phyloP scores from a whole-genome alignment of 2,888 invertebrate genomes.

The Tetragonisca angustula region DNA sequence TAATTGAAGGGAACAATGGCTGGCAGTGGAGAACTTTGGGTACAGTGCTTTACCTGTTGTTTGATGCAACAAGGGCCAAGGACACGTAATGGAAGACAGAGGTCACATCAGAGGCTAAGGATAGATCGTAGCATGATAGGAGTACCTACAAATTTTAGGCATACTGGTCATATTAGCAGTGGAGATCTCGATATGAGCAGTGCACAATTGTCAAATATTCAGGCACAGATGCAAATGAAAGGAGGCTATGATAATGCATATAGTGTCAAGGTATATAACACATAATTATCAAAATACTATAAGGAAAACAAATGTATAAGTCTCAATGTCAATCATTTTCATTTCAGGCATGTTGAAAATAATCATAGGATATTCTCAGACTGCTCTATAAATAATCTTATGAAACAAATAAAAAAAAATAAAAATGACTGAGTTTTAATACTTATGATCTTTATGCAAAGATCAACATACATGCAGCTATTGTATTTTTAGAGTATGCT shows the following conservation, averaged over 20 bases:
- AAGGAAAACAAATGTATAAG: not conserved
- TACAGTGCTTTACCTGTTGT: constrained; percentile 97
- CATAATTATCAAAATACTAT: not conserved
- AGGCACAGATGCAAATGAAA: constrained; percentile 98
- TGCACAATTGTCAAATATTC: constrained; percentile 93
- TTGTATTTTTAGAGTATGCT: constrained; percentile 6
- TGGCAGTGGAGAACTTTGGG: constrained; percentile 93
- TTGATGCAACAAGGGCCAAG: constrained; percentile 92
- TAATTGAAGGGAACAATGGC: constrained; percentile 84
- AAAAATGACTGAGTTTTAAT: constrained; percentile 47
- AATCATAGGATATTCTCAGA: constrained; percentile 18
- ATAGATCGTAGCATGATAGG: constrained; percentile 98
- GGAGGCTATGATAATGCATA: constrained; percentile 94
- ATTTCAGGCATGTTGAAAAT: constrained; percentile 59
- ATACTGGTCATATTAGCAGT: constrained; percentile 96
- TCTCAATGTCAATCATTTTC: not conserved
- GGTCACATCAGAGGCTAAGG: constrained; percentile 87
- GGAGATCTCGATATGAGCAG: constrained; percentile 94
- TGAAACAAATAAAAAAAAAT: constrained; percentile 17
- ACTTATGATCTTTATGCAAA: constrained; percentile 24
- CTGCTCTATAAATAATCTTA: constrained; percentile 25
- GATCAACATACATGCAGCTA: not conserved
- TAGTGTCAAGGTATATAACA: constrained; percentile 85
- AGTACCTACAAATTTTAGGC: constrained; percentile 97
- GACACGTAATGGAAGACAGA: constrained; percentile 84